These are phyloP conservation scores for Drosophila leontia DNA, from an alignment of 1,140 invertebrate genomes.

Conservation along the genomic window DNA sequence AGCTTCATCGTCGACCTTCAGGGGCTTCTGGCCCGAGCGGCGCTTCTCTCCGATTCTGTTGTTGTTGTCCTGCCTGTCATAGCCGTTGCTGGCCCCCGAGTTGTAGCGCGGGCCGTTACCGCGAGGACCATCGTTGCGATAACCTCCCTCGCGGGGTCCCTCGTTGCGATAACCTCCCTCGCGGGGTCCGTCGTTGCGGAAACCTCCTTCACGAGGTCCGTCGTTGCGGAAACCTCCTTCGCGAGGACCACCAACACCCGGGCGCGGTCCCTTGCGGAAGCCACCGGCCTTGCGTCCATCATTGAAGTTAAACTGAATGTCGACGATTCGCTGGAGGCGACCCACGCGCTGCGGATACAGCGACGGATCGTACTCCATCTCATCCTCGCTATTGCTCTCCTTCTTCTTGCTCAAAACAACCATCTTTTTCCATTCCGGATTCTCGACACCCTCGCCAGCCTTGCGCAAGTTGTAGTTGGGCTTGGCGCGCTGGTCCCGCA, in stretches of 20 bases:
- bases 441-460: conserved; percentile 95
- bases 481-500: conserved; percentile 89
- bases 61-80: conserved; percentile 49
- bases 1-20: conserved; percentile 96
- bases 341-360: conserved; percentile 95
- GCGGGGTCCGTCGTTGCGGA: conserved; percentile 47
- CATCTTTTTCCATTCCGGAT: conserved; percentile 96
- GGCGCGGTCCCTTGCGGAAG: conserved; percentile 86
- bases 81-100: conserved; percentile 61
- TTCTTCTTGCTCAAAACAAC: conserved; percentile 86
- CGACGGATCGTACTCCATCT: conserved; percentile 90
- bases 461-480: conserved; percentile 95
- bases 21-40: conserved; percentile 60
- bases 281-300: conserved; percentile 90
- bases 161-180: conserved; percentile 14
- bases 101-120: conserved; percentile 38
- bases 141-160: conserved; percentile 26
- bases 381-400: conserved; percentile 87
- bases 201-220: conserved; percentile 14
- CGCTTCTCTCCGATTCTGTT: conserved; percentile 60
- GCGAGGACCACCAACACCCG: conserved; percentile 72
- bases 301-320: conserved; percentile 95
- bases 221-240: conserved; percentile 24
- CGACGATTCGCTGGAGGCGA: conserved; percentile 93
- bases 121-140: conserved; percentile 42